Conservation (phyloP, 2,113 vertebrate genomes). For the Beaufortia kweichowensis region DNA sequence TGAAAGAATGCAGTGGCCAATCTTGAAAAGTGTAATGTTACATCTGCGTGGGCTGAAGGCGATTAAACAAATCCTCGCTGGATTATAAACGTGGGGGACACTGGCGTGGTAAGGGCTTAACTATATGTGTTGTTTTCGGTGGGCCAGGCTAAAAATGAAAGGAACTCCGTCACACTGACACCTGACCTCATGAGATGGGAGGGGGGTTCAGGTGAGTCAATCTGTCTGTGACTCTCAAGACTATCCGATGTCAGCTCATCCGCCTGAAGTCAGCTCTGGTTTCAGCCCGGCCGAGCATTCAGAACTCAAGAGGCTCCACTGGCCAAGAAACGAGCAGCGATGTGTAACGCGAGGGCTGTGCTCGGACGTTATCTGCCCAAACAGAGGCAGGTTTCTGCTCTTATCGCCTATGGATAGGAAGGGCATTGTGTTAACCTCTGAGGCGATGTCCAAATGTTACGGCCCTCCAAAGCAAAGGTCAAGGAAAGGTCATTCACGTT, state of each 20-base stretch:
- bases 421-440: constrained; percentile 40
- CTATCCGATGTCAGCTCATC: constrained; percentile 47
- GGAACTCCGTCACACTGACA: constrained; percentile 31
- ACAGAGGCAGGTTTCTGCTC: constrained; percentile 14
- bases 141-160: constrained; percentile 6
- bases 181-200: constrained; percentile 6
- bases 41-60: background rate
- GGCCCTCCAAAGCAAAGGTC: constrained; percentile 34
- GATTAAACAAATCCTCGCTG: background rate
- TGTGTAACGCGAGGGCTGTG: constrained; percentile 3
- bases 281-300: constrained; percentile 33
- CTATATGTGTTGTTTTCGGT: background rate
- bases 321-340: background rate
- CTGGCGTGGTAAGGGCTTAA: background rate
- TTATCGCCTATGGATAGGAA: constrained; percentile 42
- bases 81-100: background rate
- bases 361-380: constrained; percentile 42
- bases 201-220: constrained; percentile 33
- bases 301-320: constrained; percentile 32
- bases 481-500: constrained; percentile 3
- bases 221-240: constrained; percentile 52
- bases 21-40: background rate
- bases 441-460: constrained; percentile 36
- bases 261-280: constrained; percentile 35
- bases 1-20: background rate